Evolutionary conservation across 2,888 invertebrate species (phyloP).

Genomic region (Lycocerus yunnanus): DNA sequence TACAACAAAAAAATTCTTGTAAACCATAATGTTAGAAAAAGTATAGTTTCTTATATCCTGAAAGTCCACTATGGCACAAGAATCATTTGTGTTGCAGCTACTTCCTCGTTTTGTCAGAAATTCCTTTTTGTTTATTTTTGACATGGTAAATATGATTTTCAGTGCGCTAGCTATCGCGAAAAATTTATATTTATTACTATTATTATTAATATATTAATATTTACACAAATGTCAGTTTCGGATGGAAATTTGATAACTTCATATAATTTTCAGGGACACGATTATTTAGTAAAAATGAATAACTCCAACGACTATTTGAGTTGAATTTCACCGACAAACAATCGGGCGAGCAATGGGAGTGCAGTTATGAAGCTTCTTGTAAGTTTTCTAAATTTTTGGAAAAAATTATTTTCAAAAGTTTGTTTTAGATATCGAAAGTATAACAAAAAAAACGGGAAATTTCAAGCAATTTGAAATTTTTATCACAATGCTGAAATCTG

Average conservation of each 20-base stretch:
- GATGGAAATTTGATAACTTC: conserved; percentile 54
- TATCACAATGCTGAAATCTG: conserved; percentile 60
- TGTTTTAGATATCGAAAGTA: conserved; percentile 58
- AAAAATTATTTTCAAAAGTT: background rate
- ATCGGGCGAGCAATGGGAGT: conserved; percentile 61
- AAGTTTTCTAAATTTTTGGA: conserved; percentile 33
- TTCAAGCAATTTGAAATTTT: conserved; percentile 62
- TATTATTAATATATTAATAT: background rate
- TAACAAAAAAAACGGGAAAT: conserved; percentile 62
- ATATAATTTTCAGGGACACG: conserved; percentile 56
- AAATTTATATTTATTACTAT: too few species aligned
- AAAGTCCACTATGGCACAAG: too few species aligned
- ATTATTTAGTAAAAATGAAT: conserved; percentile 57
- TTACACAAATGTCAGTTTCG: conserved; percentile 11
- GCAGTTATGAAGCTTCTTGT: conserved; percentile 59
- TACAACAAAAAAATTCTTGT: too few species aligned
- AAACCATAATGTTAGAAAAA: too few species aligned
- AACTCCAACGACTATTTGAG: conserved; percentile 53
- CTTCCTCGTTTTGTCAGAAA: too few species aligned
- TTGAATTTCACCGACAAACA: conserved; percentile 59
- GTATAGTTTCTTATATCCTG: too few species aligned
- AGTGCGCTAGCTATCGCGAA: too few species aligned
- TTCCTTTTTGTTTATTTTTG: too few species aligned
- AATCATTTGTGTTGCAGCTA: too few species aligned
- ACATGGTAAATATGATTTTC: too few species aligned